Conservation (phyloP, 2,797 vertebrate species). For the Vireo griseus region DNA sequence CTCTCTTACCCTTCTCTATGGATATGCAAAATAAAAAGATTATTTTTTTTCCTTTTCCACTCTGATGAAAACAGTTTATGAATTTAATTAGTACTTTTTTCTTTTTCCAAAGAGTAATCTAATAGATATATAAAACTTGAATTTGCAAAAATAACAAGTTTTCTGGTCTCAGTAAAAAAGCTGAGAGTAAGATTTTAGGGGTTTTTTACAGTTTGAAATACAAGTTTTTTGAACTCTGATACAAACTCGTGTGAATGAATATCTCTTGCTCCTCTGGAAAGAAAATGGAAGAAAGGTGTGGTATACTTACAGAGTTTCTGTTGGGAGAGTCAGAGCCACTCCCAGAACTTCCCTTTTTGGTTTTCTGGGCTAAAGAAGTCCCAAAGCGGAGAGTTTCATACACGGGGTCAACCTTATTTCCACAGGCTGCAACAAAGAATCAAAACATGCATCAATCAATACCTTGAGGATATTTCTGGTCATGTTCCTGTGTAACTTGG, state of each 20-base stretch:
- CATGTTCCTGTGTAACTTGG: not conserved
- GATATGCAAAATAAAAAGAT: not conserved
- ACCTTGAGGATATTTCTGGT: not conserved
- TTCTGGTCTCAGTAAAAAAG: not conserved
- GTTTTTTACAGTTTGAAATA: not conserved
- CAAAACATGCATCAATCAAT: not conserved
- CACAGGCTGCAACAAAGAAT: conserved; percentile 83
- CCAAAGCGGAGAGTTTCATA: conserved; percentile 97
- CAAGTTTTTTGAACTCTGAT: not conserved
- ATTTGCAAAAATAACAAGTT: not conserved
- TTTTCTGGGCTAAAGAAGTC: conserved; percentile 94
- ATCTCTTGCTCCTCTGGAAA: not conserved
- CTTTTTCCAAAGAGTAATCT: not conserved
- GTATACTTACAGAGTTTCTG: conserved; percentile 86
- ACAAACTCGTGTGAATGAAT: not conserved
- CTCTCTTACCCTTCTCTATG: not conserved
- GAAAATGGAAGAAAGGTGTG: not conserved
- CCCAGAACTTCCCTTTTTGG: conserved; percentile 85
- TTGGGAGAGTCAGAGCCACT: conserved; percentile 91
- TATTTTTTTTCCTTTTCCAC: not conserved
- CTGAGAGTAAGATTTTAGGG: not conserved
- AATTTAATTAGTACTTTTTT: not conserved
- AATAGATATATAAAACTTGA: not conserved
- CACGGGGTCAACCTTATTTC: conserved; percentile 96
- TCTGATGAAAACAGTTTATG: not conserved